Evolutionary conservation across 2,888 invertebrate species (phyloP).

Genomic region (Cerceris ruficornis): DNA sequence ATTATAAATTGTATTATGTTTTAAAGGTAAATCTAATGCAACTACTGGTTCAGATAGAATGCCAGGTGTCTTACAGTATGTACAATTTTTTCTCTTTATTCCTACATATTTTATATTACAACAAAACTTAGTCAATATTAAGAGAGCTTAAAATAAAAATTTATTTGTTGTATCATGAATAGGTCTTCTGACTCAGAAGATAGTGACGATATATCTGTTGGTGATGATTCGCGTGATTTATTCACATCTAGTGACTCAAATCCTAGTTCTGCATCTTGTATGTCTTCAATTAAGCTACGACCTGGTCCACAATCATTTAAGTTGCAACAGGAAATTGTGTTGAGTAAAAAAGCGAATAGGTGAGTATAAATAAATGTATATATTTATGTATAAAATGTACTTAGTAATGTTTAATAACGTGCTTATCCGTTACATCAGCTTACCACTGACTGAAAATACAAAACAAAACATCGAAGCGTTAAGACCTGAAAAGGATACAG

Average conservation of each 20-base stretch:
- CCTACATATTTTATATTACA: neutral
- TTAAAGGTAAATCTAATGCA: conserved; percentile 44
- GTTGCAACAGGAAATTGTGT: conserved; percentile 51
- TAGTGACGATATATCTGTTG: conserved; percentile 77
- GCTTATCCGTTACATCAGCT: too few relatives aligned
- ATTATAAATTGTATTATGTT: conserved; percentile 6
- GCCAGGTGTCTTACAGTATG: conserved; percentile 33
- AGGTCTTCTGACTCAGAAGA: conserved; percentile 51
- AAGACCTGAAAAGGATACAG: neutral
- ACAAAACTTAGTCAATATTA: neutral
- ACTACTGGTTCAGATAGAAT: conserved; percentile 1
- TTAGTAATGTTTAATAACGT: too few relatives aligned
- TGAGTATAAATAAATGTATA: neutral
- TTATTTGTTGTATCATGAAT: conserved; percentile 11
- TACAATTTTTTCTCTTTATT: conserved; percentile 6
- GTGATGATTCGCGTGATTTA: conserved; percentile 60
- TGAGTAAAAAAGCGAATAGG: conserved; percentile 3
- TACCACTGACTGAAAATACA: neutral
- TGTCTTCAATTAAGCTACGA: conserved; percentile 49
- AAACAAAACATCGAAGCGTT: neutral
- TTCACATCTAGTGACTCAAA: neutral
- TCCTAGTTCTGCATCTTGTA: neutral
- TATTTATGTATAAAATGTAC: too few relatives aligned
- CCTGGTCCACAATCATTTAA: conserved; percentile 75
- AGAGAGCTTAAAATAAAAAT: neutral